phyloP scores from a whole-genome alignment of 2,888 invertebrate species.

The Epistrophella euchroma region DNA sequence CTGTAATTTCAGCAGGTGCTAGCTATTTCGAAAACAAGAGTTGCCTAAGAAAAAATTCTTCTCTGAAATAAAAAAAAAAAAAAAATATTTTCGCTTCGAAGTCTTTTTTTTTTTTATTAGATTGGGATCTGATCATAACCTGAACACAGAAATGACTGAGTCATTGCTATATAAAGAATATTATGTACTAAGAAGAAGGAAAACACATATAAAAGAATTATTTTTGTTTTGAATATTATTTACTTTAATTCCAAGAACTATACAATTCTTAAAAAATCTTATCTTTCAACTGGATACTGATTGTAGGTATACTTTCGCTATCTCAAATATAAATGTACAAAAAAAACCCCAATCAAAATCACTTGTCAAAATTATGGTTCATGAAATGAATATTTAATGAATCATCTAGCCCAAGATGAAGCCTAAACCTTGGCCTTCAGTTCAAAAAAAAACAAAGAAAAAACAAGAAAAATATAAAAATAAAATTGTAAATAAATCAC shows the following conservation, averaged over 20 bases:
- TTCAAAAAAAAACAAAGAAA: constrained; percentile 5
- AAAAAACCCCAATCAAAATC: constrained; percentile 28
- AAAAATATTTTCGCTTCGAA: background rate
- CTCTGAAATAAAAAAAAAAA: too few relatives aligned
- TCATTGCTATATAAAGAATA: background rate
- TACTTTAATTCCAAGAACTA: background rate
- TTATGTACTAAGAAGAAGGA: too few relatives aligned
- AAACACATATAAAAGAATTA: too few relatives aligned
- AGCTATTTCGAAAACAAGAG: too few relatives aligned
- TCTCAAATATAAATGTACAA: background rate
- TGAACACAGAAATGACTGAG: background rate
- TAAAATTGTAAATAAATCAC: constrained; percentile 33
- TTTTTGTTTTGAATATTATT: too few relatives aligned
- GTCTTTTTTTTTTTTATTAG: background rate
- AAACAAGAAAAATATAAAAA: too few relatives aligned
- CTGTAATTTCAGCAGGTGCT: too few relatives aligned
- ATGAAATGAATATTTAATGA: constrained; percentile 57
- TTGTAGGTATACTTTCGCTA: constrained; percentile 32
- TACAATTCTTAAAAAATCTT: background rate
- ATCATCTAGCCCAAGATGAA: constrained; percentile 42
- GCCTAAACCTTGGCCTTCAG: constrained; percentile 69
- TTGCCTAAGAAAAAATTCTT: too few relatives aligned
- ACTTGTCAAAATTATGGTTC: constrained; percentile 36
- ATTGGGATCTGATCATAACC: background rate
- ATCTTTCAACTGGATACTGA: background rate